Evolutionary conservation across 2,113 vertebrate genomes (phyloP), one percentile per base, ranked within the genome.

Genomic region (Romanogobio albipinnatus): DNA sequence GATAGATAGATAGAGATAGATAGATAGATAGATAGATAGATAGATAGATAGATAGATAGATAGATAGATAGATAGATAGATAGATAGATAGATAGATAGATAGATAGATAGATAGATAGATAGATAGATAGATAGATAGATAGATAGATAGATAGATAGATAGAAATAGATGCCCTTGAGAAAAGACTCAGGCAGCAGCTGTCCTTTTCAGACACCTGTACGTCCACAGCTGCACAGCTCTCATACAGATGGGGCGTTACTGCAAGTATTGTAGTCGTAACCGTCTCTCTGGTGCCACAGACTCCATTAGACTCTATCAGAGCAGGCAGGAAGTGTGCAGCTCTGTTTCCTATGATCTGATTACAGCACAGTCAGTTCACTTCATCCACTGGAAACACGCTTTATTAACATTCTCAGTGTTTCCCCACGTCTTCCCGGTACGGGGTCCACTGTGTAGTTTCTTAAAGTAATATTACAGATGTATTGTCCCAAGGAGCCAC

Each of bases 301-400:
- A n/a, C 61, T 84, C 51, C 76, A 85, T 87, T 85, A 87, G 33
- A 29, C 71, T 62, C 7, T 13, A 33, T 74, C 76, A 26, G 76
- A 53, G 77, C 70, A 70, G 84, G 81, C 59, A 84, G 82, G 56
- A 84, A 77, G 85, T 43, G 43, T 43, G 24, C 81, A 43, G 26
- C 29, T 53, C 33, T 45, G 19, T 51, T 76, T 53, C 49, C n/a
- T 81, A 7, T 84, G 81, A 86, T 84, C 49, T 36, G 62, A 88
- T 88, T 88, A 82, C 59, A 56, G 76, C 62, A 4, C 24, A 17
- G 43, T 83, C 29, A 9, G 45, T 36, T 70, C 75, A 84, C 66
- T 66, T 76, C 33, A 83, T 59, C 86, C 59, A 45, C 39, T 83
- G 53, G 58, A 83, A 81, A 51, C 24, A 71, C 79, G 11, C 53